A percentile compares a stretch with the other conserved stretches of the same genome.
Evolutionary conservation across 2,113 vertebrate genomes (phyloP).

Genomic region (Myiagra hebetior): DNA sequence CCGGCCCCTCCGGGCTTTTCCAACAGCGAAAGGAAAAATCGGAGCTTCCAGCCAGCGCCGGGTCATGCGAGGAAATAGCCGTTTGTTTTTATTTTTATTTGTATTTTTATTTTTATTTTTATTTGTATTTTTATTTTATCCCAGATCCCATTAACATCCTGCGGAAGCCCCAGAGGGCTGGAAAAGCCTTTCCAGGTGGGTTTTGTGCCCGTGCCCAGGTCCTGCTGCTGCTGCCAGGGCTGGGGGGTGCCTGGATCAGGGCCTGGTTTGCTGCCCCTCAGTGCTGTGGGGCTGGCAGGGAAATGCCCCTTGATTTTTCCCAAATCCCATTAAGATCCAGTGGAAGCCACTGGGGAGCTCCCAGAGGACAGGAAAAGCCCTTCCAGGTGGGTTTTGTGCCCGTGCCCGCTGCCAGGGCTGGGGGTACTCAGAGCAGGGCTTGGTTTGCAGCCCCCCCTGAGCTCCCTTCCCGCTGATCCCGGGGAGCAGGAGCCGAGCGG

Average conservation of each 20-base stretch:
- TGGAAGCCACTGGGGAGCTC: no score
- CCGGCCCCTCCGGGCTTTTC: background rate
- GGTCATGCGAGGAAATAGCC: fast-evolving
- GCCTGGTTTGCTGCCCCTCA: background rate
- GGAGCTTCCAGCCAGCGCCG: background rate
- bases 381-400: background rate
- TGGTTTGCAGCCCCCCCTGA: background rate
- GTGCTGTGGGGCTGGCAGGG: background rate
- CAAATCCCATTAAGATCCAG: no score
- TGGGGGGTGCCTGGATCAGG: fast-evolving
- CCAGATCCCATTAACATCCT: background rate
- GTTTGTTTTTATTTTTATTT: background rate
- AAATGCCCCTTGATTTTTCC: no score
- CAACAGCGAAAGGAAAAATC: background rate
- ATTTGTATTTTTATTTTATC: background rate
- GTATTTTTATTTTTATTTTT: background rate
- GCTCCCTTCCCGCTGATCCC: background rate
- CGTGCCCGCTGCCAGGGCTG: background rate
- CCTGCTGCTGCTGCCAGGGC: background rate
- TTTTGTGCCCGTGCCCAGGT: background rate
- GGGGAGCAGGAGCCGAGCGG: background rate
- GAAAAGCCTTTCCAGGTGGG: background rate
- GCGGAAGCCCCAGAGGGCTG: background rate
- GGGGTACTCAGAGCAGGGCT: fast-evolving
- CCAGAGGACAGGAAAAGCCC: background rate